A percentile compares a stretch with the other conserved stretches of the same genome.
Conservation (phyloP, 1,140 invertebrate species). For the Cotesia typhae region DNA sequence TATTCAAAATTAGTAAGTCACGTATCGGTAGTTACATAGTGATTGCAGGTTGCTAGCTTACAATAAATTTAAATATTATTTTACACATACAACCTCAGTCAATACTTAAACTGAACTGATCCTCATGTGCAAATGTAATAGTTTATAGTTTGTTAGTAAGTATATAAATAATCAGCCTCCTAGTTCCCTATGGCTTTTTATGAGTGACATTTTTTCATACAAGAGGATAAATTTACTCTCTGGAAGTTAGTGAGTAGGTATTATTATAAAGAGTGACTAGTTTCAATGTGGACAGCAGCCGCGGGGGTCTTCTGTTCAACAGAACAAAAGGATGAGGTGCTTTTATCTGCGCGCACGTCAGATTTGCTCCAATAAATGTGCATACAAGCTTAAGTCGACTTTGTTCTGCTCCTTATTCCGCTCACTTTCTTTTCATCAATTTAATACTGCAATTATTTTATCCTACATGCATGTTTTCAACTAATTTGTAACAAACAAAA, state of each 20-base stretch:
- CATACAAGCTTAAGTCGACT: constrained; percentile 22
- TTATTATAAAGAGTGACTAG: neutral
- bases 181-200: too few relatives aligned
- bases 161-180: too few relatives aligned
- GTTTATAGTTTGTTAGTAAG: too few relatives aligned
- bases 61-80: too few relatives aligned
- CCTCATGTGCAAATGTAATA: too few relatives aligned
- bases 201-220: too few relatives aligned
- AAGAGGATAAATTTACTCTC: neutral
- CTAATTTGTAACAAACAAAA: constrained; percentile 12
- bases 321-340: neutral
- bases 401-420: neutral
- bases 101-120: too few relatives aligned
- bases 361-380: constrained; percentile 22
- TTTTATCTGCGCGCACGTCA: constrained; percentile 15
- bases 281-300: neutral
- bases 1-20: too few relatives aligned
- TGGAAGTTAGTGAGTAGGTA: neutral
- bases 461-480: neutral
- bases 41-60: too few relatives aligned
- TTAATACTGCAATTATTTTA: neutral
- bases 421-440: neutral
- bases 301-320: neutral
- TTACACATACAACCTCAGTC: too few relatives aligned
- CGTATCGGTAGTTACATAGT: too few relatives aligned